Conservation (phyloP, 2,888 invertebrate genomes). For the Drosophila kanekoi region DNA sequence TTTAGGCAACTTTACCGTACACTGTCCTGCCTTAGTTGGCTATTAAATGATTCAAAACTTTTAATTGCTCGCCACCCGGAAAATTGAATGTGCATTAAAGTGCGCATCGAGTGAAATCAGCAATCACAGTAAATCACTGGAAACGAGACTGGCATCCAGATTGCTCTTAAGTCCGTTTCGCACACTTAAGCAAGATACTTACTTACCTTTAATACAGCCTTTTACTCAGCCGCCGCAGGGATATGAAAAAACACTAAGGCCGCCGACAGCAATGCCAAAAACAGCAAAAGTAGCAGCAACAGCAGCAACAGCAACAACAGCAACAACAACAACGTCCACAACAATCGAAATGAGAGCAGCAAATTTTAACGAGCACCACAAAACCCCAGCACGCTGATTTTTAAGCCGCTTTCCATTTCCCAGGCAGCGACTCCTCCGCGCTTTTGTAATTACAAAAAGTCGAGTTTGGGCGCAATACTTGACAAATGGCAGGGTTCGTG, state of each 20-base stretch:
- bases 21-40: conserved; percentile 18
- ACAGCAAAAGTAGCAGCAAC: conserved; percentile 45
- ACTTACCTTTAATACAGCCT: conserved; percentile 61
- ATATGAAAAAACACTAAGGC: conserved; percentile 57
- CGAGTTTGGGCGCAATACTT: conserved; percentile 69
- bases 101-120: conserved; percentile 40
- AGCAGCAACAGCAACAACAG: conserved; percentile 20
- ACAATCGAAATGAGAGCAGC: conserved; percentile 79
- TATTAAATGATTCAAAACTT: conserved; percentile 62
- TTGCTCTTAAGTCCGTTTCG: conserved; percentile 54
- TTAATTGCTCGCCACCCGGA: conserved; percentile 49
- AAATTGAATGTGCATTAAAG: conserved; percentile 65
- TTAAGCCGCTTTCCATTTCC: conserved; percentile 59
- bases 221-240: conserved; percentile 43
- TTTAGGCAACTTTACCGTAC: conserved; percentile 19
- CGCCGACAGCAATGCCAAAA: conserved; percentile 44
- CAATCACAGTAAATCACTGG: conserved; percentile 47
- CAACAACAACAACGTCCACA: conserved; percentile 30
- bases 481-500: conserved; percentile 64
- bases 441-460: conserved; percentile 79
- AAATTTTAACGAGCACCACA: conserved; percentile 78
- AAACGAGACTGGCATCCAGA: conserved; percentile 32
- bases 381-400: conserved; percentile 70
- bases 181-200: conserved; percentile 68
- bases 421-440: conserved; percentile 16